phyloP scores from a whole-genome alignment of 2,797 vertebrate genomes.

The Otus scops region DNA sequence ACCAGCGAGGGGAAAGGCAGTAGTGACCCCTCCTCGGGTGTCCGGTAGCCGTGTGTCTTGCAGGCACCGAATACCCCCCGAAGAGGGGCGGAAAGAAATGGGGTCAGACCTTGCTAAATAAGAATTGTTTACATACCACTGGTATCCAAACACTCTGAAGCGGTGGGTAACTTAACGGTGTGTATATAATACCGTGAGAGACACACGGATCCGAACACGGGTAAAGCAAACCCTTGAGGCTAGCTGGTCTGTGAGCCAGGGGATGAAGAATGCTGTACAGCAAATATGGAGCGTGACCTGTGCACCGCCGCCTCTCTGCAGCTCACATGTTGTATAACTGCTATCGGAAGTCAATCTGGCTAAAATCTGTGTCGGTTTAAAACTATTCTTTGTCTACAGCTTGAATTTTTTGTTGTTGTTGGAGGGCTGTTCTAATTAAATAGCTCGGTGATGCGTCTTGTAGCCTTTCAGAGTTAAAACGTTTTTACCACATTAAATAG shows the following conservation, averaged over 20 bases:
- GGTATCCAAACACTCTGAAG: not conserved
- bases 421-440: not conserved
- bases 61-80: not conserved
- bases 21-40: not conserved
- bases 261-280: not conserved
- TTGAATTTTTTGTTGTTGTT: not conserved
- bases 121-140: not conserved
- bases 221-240: not conserved
- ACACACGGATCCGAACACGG: fast-evolving
- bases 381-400: not conserved
- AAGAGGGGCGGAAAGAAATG: not conserved
- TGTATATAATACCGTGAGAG: fast-evolving
- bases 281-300: not conserved
- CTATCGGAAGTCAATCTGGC: not conserved
- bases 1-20: not conserved
- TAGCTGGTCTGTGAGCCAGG: not conserved
- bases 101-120: not conserved
- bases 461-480: not conserved
- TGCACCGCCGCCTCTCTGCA: not conserved
- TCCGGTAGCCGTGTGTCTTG: fast-evolving
- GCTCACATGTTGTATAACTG: conserved; percentile 19
- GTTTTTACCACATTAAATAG: not conserved
- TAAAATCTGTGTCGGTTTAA: not conserved
- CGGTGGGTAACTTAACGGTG: not conserved
- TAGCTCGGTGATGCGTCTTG: not conserved